phyloP scores from a whole-genome alignment of 2,113 vertebrate genomes.

The Caranx melampygus region DNA sequence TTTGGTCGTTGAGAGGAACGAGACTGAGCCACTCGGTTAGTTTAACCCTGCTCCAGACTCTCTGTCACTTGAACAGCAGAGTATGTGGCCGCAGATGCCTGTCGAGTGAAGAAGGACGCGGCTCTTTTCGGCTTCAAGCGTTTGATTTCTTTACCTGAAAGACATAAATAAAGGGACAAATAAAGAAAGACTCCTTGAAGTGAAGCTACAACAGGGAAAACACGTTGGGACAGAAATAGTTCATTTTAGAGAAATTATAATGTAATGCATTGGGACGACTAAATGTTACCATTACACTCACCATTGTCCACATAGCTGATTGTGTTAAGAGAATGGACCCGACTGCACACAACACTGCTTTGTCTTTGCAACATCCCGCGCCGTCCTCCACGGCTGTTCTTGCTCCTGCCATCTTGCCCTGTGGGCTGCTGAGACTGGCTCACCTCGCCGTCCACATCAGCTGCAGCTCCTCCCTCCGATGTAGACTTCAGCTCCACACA shows the following conservation, averaged over 20 bases:
- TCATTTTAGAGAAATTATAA: neutral
- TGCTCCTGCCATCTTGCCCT: conserved; percentile 38
- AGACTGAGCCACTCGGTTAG: neutral
- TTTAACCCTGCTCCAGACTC: conserved; percentile 87
- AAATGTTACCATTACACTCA: conserved; percentile 67
- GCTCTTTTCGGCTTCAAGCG: conserved; percentile 91
- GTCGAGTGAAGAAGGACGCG: conserved; percentile 91
- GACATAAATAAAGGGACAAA: conserved; percentile 12
- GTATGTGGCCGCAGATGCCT: conserved; percentile 83
- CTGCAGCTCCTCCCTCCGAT: conserved; percentile 64
- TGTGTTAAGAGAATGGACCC: conserved; percentile 89
- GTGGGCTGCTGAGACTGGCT: conserved; percentile 59
- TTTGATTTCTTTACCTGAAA: conserved; percentile 90
- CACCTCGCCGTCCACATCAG: conserved; percentile 42
- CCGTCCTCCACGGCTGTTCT: conserved; percentile 72
- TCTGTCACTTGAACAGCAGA: conserved; percentile 86
- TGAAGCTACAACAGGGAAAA: neutral
- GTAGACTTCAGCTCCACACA: conserved; percentile 89
- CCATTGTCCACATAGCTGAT: conserved; percentile 94
- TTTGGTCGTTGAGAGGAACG: conserved; percentile 77
- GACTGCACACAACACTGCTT: conserved; percentile 89
- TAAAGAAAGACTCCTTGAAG: neutral
- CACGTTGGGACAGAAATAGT: no score
- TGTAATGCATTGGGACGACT: neutral
- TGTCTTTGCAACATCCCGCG: conserved; percentile 87